Percentiles rank a stretch among this genome's conserved stretches.
Evolutionary conservation across 2,797 vertebrate species (phyloP).

Genomic region (Gadopsis marmoratus): DNA sequence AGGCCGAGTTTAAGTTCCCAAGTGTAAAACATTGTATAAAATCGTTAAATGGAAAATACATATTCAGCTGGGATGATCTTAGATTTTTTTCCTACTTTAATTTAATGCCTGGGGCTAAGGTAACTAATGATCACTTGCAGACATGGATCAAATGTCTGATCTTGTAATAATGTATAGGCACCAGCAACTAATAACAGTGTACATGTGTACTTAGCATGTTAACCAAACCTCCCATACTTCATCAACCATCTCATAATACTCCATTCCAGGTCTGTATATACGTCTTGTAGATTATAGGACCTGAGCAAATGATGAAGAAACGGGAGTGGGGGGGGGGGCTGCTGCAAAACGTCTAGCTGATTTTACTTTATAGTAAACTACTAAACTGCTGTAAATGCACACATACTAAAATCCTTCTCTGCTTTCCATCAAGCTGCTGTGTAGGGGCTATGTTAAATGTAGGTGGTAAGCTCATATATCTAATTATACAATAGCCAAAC

Average conservation of each 20-base stretch:
- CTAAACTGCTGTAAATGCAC: conserved; percentile 76
- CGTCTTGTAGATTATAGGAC: conserved; percentile 74
- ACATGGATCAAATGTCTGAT: conserved; percentile 49
- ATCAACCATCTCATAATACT: conserved; percentile 75
- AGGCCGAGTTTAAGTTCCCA: conserved; percentile 15
- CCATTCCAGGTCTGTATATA: conserved; percentile 78
- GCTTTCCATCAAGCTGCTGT: conserved; percentile 83
- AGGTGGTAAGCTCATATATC: conserved; percentile 88
- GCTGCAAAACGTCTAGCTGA: conserved; percentile 73
- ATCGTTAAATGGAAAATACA: conserved; percentile 10
- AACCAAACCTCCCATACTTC: conserved; percentile 71
- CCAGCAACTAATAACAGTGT: conserved; percentile 52
- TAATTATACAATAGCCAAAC: conserved; percentile 89
- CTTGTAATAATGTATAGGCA: conserved; percentile 49
- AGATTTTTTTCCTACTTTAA: conserved; percentile 38
- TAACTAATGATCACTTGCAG: conserved; percentile 57
- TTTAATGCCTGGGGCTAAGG: conserved; percentile 36
- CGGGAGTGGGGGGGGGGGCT: conserved; percentile 40
- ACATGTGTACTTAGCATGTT: conserved; percentile 70
- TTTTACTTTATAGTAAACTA: conserved; percentile 76
- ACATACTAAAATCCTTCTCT: conserved; percentile 75
- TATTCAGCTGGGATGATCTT: not conserved
- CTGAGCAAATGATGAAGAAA: conserved; percentile 66
- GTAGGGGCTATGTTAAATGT: conserved; percentile 85
- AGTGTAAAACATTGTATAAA: conserved; percentile 32